Evolutionary conservation across 2,797 vertebrate genomes (phyloP).

Genomic region (Typhlichthys eigenmanni): DNA sequence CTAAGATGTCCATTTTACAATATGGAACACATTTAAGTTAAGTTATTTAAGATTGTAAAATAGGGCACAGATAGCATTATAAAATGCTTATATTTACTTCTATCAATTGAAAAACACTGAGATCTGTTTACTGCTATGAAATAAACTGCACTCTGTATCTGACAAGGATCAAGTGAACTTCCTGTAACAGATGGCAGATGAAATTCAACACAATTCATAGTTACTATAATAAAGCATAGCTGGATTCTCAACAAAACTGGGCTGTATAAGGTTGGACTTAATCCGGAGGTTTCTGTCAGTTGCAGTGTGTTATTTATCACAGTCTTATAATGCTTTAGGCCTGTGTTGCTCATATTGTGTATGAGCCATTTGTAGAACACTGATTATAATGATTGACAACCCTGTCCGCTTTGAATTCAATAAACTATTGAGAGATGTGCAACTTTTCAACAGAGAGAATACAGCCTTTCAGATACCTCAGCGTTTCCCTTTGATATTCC

Average conservation of each 20-base stretch:
- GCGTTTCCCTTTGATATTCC: slow-evolving; percentile 16
- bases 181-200: too few relatives aligned
- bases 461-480: slow-evolving; percentile 25
- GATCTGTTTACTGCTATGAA: too few relatives aligned
- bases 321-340: neutral
- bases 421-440: neutral
- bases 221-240: slow-evolving; percentile 3
- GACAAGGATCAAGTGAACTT: neutral
- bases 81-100: too few relatives aligned
- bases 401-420: slow-evolving; percentile 4
- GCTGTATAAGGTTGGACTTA: neutral
- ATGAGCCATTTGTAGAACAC: neutral
- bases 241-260: slow-evolving; percentile 2
- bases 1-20: too few relatives aligned
- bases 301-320: slow-evolving; percentile 3
- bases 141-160: neutral
- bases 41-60: too few relatives aligned
- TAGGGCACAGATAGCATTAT: too few relatives aligned
- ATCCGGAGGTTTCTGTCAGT: neutral
- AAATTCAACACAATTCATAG: too few relatives aligned
- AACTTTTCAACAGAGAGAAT: slow-evolving; percentile 14
- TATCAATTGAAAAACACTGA: too few relatives aligned
- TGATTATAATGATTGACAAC: neutral
- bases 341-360: neutral
- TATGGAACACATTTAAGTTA: too few relatives aligned